Conservation (phyloP, 2,797 vertebrate species). For the Smutsia gigantea region DNA sequence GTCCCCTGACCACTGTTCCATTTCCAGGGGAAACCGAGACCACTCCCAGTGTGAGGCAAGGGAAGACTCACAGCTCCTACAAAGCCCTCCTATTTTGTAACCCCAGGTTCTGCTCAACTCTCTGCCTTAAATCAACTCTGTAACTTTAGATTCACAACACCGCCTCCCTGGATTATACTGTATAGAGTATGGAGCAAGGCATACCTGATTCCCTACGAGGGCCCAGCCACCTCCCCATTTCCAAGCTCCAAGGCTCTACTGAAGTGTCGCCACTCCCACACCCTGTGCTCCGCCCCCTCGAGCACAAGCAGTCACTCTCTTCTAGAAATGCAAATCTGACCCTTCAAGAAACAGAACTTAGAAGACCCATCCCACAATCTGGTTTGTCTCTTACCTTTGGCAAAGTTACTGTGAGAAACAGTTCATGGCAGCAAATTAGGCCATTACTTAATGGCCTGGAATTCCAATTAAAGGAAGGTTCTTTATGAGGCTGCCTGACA, state of each 20-base stretch:
- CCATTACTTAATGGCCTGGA: constrained; percentile 73
- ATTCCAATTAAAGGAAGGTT: constrained; percentile 79
- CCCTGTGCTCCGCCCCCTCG: neutral
- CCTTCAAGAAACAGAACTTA: neutral
- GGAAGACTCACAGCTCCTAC: neutral
- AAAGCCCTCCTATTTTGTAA: neutral
- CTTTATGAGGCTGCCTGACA: constrained; percentile 74
- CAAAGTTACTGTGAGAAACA: constrained; percentile 66
- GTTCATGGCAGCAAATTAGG: constrained; percentile 74
- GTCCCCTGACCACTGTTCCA: neutral
- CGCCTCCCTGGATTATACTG: neutral
- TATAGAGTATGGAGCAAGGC: neutral
- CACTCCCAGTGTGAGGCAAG: neutral
- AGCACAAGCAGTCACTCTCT: neutral
- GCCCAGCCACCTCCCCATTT: neutral
- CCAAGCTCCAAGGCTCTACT: neutral
- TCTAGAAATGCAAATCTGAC: constrained; percentile 5
- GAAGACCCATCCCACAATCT: neutral
- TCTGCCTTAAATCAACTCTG: neutral
- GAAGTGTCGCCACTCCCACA: neutral
- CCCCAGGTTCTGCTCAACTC: neutral
- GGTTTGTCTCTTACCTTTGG: constrained; percentile 56
- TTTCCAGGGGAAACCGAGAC: neutral
- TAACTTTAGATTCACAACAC: neutral
- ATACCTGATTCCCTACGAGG: neutral